Evolutionary conservation across 53 echinoderm and acorn worm species (phyloP).

Genomic region (Patiria pectinifera): DNA sequence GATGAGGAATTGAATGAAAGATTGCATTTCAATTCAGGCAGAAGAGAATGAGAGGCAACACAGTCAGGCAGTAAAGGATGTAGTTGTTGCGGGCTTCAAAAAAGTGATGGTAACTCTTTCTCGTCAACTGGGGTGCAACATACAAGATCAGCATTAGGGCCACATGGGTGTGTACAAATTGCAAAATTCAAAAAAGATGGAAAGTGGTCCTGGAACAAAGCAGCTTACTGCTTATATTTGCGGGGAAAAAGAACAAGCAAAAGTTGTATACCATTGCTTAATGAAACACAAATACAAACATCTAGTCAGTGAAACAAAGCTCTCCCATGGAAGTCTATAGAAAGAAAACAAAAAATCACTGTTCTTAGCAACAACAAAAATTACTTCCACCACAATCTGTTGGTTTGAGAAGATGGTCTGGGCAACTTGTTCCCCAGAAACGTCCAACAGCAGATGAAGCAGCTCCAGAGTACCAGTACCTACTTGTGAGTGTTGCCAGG

Average conservation of each 20-base stretch:
- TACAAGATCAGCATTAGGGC: background rate
- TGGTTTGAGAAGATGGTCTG: conserved; percentile 45
- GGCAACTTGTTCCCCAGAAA: conserved; percentile 53
- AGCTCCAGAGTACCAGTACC: conserved; percentile 35
- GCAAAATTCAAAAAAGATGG: background rate
- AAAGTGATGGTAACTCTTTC: too few relatives aligned
- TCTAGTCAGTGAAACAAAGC: conserved; percentile 20
- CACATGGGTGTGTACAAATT: conserved; percentile 20
- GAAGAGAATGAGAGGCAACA: too few relatives aligned
- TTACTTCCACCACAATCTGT: background rate
- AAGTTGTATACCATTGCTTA: background rate
- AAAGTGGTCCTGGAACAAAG: conserved; percentile 1
- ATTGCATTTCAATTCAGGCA: too few relatives aligned
- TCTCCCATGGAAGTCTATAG: conserved; percentile 4
- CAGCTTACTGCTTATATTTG: conserved; percentile 20
- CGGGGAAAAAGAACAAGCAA: background rate
- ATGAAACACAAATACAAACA: background rate
- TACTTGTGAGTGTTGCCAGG: conserved; percentile 65
- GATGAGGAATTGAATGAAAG: too few relatives aligned
- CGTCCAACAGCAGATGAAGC: conserved; percentile 27
- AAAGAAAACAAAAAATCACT: conserved; percentile 22
- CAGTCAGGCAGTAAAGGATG: too few relatives aligned
- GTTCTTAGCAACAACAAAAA: conserved; percentile 16
- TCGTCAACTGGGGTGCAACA: background rate
- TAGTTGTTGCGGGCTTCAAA: too few relatives aligned